phyloP scores from a whole-genome alignment of 1,140 invertebrate species.

The Drosophila triauraria region DNA sequence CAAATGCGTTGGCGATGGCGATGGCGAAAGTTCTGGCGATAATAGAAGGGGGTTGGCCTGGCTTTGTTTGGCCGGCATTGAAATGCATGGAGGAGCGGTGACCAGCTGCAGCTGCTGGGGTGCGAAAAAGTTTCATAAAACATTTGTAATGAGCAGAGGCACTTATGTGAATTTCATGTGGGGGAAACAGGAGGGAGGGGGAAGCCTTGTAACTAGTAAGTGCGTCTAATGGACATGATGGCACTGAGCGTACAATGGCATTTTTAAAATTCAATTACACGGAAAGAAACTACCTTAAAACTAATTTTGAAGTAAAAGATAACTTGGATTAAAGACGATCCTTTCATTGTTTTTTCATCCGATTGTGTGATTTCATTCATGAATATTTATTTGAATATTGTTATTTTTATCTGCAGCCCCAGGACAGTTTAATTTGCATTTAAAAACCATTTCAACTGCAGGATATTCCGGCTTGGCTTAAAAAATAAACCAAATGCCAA shows the following conservation, averaged over 20 bases:
- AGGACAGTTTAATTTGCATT: background rate
- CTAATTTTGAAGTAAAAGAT: too few relatives aligned
- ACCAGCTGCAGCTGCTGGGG: slow-evolving; percentile 21
- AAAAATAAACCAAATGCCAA: slow-evolving; percentile 2
- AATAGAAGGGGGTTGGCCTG: slow-evolving; percentile 14
- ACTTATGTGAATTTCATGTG: slow-evolving; percentile 45
- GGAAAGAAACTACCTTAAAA: background rate
- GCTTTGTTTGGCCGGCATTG: slow-evolving; percentile 27
- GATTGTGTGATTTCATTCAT: background rate
- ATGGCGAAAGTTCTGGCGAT: slow-evolving; percentile 18
- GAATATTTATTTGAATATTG: background rate
- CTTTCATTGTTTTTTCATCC: background rate
- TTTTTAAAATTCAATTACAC: slow-evolving; percentile 31
- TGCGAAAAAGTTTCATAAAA: slow-evolving; percentile 28
- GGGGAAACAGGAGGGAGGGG: background rate
- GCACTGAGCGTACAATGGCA: background rate
- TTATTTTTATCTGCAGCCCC: background rate
- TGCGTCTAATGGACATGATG: slow-evolving; percentile 18
- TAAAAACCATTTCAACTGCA: background rate
- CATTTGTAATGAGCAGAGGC: slow-evolving; percentile 39
- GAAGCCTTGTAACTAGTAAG: background rate
- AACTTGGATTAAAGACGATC: too few relatives aligned
- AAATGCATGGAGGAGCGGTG: slow-evolving; percentile 16
- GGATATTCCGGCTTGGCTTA: slow-evolving; percentile 2
- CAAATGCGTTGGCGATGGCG: slow-evolving; percentile 40